Conservation (phyloP, 2,797 vertebrate genomes). For the Helarctos malayanus region DNA sequence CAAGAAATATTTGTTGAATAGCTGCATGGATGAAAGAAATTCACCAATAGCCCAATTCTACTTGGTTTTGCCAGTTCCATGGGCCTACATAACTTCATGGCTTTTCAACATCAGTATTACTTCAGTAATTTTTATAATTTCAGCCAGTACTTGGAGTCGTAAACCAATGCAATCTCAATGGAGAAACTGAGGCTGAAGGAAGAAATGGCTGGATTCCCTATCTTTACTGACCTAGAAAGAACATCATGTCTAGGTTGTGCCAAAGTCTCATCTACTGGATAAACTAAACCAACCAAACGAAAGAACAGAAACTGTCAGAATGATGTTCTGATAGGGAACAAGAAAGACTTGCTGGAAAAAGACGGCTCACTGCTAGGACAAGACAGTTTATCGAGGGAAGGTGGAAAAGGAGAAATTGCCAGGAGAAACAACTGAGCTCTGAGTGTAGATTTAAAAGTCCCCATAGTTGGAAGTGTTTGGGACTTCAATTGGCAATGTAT, state of each 20-base stretch:
- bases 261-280: background rate
- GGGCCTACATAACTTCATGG: background rate
- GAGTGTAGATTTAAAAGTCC: constrained; percentile 54
- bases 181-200: background rate
- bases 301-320: background rate
- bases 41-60: background rate
- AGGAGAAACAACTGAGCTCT: constrained; percentile 71
- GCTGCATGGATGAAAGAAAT: background rate
- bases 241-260: background rate
- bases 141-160: background rate
- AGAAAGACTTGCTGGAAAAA: background rate
- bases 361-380: background rate
- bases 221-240: background rate
- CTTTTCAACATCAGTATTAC: background rate
- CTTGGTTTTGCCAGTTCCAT: background rate
- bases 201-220: background rate
- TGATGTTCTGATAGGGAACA: background rate
- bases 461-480: constrained; percentile 63
- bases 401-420: background rate
- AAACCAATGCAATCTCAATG: background rate
- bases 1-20: background rate
- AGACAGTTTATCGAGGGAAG: background rate
- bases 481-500: constrained; percentile 66
- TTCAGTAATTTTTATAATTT: background rate
- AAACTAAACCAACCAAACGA: background rate